phyloP scores from a whole-genome alignment of 35 echinoderm and acorn worm species.

The Lytechinus pictus region DNA sequence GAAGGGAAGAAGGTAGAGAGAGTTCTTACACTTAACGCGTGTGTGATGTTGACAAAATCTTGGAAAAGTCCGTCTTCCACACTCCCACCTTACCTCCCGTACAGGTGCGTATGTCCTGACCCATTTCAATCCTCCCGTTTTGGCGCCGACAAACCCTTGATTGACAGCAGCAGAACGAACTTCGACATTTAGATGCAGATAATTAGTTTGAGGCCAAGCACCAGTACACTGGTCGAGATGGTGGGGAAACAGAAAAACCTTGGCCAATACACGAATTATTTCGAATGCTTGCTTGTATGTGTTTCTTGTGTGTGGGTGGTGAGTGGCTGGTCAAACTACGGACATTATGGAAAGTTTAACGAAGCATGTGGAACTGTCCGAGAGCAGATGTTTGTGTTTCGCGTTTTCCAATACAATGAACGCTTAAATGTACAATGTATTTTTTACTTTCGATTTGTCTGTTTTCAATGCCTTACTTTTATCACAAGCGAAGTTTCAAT shows the following conservation, averaged over 20 bases:
- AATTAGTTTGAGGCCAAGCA: conserved; percentile 1
- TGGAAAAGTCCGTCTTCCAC: too few species aligned
- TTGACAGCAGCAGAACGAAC: neutral
- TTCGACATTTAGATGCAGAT: neutral
- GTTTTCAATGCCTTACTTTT: neutral
- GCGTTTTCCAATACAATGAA: neutral
- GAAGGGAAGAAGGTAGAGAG: neutral
- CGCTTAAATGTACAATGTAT: neutral
- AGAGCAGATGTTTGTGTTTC: neutral
- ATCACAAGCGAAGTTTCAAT: neutral
- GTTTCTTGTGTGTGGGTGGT: neutral
- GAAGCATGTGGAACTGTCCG: neutral
- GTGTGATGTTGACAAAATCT: neutral
- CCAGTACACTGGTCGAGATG: neutral
- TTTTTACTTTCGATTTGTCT: neutral
- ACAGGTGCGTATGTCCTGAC: neutral
- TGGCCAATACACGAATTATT: neutral
- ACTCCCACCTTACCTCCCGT: neutral
- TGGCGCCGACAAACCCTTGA: neutral
- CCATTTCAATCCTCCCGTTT: neutral
- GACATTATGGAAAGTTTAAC: neutral
- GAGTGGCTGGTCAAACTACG: neutral
- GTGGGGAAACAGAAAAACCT: neutral
- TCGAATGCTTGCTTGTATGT: neutral
- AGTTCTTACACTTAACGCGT: neutral